phyloP scores from a whole-genome alignment of 2,888 invertebrate genomes.

The Euzophera pinguis region DNA sequence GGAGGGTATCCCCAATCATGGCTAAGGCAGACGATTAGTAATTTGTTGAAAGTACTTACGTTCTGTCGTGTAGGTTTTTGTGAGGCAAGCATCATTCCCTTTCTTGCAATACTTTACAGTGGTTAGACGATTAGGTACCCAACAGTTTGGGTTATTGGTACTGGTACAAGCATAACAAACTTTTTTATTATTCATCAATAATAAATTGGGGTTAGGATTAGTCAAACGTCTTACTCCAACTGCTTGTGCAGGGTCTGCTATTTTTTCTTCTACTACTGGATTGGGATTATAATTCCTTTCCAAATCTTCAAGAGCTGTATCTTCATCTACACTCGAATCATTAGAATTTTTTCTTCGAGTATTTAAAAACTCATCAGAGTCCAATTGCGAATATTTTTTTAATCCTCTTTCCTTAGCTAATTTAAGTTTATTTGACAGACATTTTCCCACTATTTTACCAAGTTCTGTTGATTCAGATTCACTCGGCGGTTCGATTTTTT shows the following conservation, averaged over 20 bases:
- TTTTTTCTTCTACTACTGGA: neutral
- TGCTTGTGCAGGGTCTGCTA: conserved; percentile 36
- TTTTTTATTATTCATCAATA: conserved; percentile 37
- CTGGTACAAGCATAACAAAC: conserved; percentile 62
- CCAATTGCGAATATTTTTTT: neutral
- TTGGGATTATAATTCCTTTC: neutral
- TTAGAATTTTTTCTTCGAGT: neutral
- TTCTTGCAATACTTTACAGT: conserved; percentile 57
- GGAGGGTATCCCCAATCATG: too few relatives aligned
- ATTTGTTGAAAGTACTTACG: conserved; percentile 41
- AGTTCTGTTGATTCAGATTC: neutral
- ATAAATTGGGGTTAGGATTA: conserved; percentile 24
- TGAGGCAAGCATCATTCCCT: conserved; percentile 49
- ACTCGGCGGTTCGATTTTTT: neutral
- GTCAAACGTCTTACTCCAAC: conserved; percentile 28
- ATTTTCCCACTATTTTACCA: conserved; percentile 4
- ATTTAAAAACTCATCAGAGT: neutral
- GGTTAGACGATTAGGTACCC: conserved; percentile 47
- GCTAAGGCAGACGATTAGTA: too few relatives aligned
- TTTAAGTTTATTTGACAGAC: neutral
- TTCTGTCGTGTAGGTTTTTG: conserved; percentile 41
- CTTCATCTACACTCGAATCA: neutral
- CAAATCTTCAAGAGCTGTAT: neutral
- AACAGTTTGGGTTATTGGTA: conserved; percentile 47
- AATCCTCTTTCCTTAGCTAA: neutral